A percentile compares a stretch with the other conserved stretches of the same genome.
Evolutionary conservation across 2,797 vertebrate genomes (phyloP).

Genomic region (Chelonia mydas): DNA sequence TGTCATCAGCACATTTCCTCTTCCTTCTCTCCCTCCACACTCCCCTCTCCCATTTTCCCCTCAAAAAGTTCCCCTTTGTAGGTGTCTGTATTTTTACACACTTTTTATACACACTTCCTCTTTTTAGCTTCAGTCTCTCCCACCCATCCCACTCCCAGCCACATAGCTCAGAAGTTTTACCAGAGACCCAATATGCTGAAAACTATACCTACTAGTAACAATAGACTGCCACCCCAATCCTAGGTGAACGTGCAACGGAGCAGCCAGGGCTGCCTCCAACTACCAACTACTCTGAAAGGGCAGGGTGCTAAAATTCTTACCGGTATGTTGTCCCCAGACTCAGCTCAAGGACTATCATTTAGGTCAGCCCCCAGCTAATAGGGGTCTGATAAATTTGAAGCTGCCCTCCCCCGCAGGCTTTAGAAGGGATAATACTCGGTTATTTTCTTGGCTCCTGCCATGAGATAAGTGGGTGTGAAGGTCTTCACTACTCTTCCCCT

Average conservation of each 20-base stretch:
- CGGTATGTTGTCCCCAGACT: not conserved
- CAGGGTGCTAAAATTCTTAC: rapidly evolving
- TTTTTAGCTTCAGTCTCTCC: not conserved
- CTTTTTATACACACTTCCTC: not conserved
- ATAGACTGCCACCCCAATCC: not conserved
- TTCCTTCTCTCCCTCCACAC: not conserved
- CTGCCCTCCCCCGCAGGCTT: not conserved
- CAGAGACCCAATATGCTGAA: not conserved
- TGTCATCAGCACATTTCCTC: not conserved
- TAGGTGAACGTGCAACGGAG: rapidly evolving
- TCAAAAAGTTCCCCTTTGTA: not conserved
- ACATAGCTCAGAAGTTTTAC: not conserved
- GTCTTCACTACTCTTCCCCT: not conserved
- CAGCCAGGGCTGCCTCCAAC: not conserved
- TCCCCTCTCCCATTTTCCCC: not conserved
- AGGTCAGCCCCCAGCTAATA: not conserved
- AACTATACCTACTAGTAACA: not conserved
- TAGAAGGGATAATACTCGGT: not conserved
- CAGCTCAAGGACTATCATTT: not conserved
- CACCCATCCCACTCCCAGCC: not conserved
- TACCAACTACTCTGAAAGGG: not conserved
- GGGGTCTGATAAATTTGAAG: not conserved
- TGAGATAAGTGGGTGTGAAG: not conserved
- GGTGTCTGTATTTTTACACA: not conserved
- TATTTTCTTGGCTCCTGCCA: not conserved